These are phyloP conservation scores for Sigmodon hispidus DNA, from an alignment of 2,113 vertebrate genomes.

Conservation along the genomic window DNA sequence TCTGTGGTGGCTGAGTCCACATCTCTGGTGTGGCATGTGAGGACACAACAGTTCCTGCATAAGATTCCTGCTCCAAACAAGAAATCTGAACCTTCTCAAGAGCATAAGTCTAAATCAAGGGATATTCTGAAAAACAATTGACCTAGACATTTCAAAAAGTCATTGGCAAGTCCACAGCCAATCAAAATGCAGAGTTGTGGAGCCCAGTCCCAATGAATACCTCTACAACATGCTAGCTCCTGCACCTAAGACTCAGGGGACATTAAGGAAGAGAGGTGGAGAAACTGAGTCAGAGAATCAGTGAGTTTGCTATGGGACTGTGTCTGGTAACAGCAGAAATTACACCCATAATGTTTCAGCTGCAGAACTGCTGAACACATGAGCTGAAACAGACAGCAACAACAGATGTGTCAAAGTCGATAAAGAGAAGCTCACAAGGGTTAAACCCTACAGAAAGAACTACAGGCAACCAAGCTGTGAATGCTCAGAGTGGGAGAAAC, in stretches of 20 bases:
- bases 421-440: not conserved
- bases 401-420: not conserved
- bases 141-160: not conserved
- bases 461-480: not conserved
- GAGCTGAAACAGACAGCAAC: not conserved
- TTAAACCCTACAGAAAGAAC: not conserved
- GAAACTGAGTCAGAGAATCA: not conserved
- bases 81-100: constrained; percentile 17
- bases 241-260: not conserved
- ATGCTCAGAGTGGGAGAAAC: not conserved
- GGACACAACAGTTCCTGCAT: not conserved
- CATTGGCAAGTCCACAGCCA: not conserved
- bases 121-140: not conserved
- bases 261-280: not conserved
- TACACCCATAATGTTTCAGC: not conserved
- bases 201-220: not conserved
- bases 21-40: not conserved
- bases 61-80: not conserved
- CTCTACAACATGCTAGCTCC: not conserved
- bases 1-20: not conserved
- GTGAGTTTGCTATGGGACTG: not conserved
- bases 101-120: constrained; percentile 22
- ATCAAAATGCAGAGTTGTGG: not conserved
- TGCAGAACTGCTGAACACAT: not conserved
- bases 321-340: not conserved